Conservation (phyloP, 2,797 vertebrate species). For the Uromys caudimaculatus region DNA sequence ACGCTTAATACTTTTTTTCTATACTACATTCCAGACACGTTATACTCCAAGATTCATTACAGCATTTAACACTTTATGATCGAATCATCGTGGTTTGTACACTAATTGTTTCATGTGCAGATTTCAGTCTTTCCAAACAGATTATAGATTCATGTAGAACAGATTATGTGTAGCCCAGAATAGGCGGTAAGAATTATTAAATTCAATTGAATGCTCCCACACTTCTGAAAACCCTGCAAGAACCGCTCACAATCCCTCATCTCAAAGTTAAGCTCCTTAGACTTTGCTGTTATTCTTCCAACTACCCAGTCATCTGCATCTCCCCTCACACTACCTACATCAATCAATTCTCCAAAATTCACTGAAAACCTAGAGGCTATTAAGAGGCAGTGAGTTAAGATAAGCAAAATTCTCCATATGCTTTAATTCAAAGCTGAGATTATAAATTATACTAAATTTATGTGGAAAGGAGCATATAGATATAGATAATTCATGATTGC, state of each 20-base stretch:
- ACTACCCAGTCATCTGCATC: neutral
- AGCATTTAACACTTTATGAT: conserved; percentile 37
- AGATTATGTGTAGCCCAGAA: conserved; percentile 42
- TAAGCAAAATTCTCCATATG: neutral
- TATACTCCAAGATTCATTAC: conserved; percentile 24
- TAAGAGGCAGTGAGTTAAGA: conserved; percentile 24
- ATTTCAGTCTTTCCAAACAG: conserved; percentile 30
- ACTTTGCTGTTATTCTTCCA: conserved; percentile 47
- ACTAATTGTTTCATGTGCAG: conserved; percentile 50
- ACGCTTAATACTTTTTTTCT: neutral
- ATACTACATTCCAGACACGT: neutral
- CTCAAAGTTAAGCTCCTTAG: conserved; percentile 54
- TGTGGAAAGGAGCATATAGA: neutral
- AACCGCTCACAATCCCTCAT: conserved; percentile 23
- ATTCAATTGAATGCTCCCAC: conserved; percentile 14
- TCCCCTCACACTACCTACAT: conserved; percentile 14
- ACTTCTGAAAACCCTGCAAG: conserved; percentile 41
- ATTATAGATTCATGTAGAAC: conserved; percentile 54
- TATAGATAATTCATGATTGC: neutral
- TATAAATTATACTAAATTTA: conserved; percentile 50
- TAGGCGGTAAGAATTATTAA: conserved; percentile 29
- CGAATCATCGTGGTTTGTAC: conserved; percentile 1
- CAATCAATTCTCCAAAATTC: conserved; percentile 19
- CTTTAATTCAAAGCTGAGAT: conserved; percentile 6
- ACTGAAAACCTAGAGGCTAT: conserved; percentile 39